phyloP scores from a whole-genome alignment of 2,113 vertebrate genomes.

The Monopterus albus region DNA sequence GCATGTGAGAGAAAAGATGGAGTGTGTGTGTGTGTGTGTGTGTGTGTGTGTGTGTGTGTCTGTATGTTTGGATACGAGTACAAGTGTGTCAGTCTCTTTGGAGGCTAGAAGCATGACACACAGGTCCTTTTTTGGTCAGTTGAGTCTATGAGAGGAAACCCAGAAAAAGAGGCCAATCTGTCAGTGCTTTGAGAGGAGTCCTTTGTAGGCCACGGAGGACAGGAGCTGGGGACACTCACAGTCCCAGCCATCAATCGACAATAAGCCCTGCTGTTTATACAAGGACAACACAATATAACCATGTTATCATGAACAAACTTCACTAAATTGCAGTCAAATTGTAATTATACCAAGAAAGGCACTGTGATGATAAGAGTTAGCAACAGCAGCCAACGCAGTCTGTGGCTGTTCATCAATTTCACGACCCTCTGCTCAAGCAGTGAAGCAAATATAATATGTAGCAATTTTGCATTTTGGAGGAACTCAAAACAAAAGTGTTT shows the following conservation, averaged over 20 bases:
- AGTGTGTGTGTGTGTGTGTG: constrained; percentile 8
- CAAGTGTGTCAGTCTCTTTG: constrained; percentile 48
- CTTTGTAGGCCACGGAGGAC: constrained; percentile 72
- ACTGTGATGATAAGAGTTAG: constrained; percentile 47
- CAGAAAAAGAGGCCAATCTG: constrained; percentile 62
- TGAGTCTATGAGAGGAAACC: constrained; percentile 58
- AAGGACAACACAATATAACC: constrained; percentile 63
- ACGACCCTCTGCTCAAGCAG: constrained; percentile 29
- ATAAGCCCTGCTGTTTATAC: constrained; percentile 65
- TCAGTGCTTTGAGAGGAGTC: constrained; percentile 61
- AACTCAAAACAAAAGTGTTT: constrained; percentile 54
- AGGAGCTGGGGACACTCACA: constrained; percentile 70
- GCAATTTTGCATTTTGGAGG: constrained; percentile 52
- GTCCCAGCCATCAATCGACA: constrained; percentile 62
- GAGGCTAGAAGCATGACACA: constrained; percentile 50
- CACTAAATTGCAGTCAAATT: constrained; percentile 48
- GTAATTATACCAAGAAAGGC: constrained; percentile 39
- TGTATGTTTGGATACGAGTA: constrained; percentile 25
- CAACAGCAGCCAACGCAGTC: constrained; percentile 43
- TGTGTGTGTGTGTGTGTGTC: background rate
- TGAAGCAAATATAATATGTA: constrained; percentile 45
- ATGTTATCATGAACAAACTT: constrained; percentile 50
- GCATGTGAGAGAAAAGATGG: constrained; percentile 28
- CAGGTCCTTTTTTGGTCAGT: constrained; percentile 67
- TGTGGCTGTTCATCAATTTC: constrained; percentile 51